Base-by-base conservation (phyloP, 1,140 invertebrate species). In the Dysdera silvatica region DNA sequence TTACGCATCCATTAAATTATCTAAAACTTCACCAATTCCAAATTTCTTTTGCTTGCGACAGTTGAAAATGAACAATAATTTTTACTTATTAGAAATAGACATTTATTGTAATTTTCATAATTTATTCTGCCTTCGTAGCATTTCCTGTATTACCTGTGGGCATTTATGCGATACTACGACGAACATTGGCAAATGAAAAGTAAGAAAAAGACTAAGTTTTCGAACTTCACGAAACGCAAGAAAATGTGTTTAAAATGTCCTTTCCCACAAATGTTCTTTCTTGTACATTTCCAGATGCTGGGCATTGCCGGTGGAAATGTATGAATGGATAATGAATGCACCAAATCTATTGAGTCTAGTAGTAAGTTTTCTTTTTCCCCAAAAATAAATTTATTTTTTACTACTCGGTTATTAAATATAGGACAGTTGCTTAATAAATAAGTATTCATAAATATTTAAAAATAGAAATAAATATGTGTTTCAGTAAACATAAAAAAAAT, bases 301-400 rank as follows among this genome's bases (percentile, higher is more conserved):
- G 80, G 73, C 78, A 2, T 59, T 71, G 1, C 77, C 77, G 41
- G 68, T 74, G 12, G 75, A 74, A 20, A 43, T 49, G 2, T 76
- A 69, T 51, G 80, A 82, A 62, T 81, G 79, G 80, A 73, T 80
- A 8, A 62, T 80, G 40, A 78, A 80, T 64, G 71, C 72, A 7
- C 80, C 80, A 8, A 78, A 78, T 63, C 65, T 82, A 6, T 45
- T 78, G 26, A 77, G 76, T 67, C 73, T 82, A 28, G 41, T 80
- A 57, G 80, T 81, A 73, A 76, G 74, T 74, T 29, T 16, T 26
- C 12, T 0, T 43, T 32, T 67, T 4, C n/a, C n/a, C n/a, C n/a
- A n/a, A n/a, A n/a, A n/a, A n/a, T n/a, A n/a, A n/a, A n/a, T n/a
- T n/a, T n/a, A n/a, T n/a, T n/a, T n/a, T 16, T 37, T 37, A 37